Evolutionary conservation across 2,888 invertebrate species (phyloP), one percentile per base, ranked within the genome.

Genomic region (Ceriagrion tenellum): DNA sequence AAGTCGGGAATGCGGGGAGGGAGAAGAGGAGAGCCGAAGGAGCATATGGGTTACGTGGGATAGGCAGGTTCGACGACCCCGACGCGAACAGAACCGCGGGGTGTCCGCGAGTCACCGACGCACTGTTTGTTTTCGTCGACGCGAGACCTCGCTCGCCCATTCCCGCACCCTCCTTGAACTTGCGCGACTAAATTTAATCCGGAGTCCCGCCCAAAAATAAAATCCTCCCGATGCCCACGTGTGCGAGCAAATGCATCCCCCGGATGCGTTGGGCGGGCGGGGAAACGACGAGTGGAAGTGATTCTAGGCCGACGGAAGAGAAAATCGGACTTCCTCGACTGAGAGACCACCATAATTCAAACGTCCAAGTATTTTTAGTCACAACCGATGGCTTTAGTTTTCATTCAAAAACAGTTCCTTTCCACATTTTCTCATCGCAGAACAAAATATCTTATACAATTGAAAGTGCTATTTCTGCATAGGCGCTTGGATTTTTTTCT

Each of bases 141-240:
- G 81, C 81, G 81, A 35, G 30, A 81, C 81, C 81, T 81, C 81
- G 35, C 30, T 35, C 81, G 35, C 26, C 35, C 18, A 59, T 59
- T 3, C 59, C 10, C 81, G 81, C 69, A 81, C 35, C 30, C 81
- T 81, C 81, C 81, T 81, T 81, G 81, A 81, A 81, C 81, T 81
- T 81, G 81, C 81, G 81, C 81, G 35, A 6, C 81, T 35, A 81
- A 81, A 81, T 81, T 81, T 81, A 81, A 81, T 81, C 30, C 81
- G 26, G 30, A 10, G 81, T 35, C 35, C 26, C 81, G 81, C 81
- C 81, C 81, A 16, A 81, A 81, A 81, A 35, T 35, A 30, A 81
- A 69, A n/a, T 69, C 18, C 81, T 81, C 35, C 30, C 30, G 81
- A 81, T 35, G 35, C 81, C 30, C 81, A 81, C 30, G 81, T 81